phyloP scores from a whole-genome alignment of 2,888 invertebrate species.

The Caenorhabditis drosophilae region DNA sequence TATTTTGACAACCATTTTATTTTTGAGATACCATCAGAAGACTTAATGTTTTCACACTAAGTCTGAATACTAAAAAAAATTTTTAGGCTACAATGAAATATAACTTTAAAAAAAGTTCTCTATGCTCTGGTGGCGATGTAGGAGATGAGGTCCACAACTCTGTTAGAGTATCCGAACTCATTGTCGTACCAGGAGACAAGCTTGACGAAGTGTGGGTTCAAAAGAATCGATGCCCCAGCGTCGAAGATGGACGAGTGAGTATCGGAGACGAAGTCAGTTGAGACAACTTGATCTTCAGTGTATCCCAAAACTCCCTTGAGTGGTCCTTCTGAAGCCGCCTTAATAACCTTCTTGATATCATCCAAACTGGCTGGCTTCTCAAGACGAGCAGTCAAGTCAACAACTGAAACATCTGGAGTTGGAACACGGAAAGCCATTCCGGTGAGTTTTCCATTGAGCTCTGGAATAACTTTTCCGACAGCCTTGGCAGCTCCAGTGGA shows the following conservation, averaged over 20 bases:
- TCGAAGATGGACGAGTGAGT: constrained; percentile 92
- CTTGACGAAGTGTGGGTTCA: constrained; percentile 94
- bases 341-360: constrained; percentile 84
- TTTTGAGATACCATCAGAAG: constrained; percentile 32
- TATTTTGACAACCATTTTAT: constrained; percentile 36
- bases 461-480: constrained; percentile 80
- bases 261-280: constrained; percentile 91
- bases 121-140: constrained; percentile 77
- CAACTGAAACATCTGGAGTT: constrained; percentile 92
- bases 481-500: constrained; percentile 98
- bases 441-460: constrained; percentile 79
- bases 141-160: constrained; percentile 93
- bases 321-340: constrained; percentile 81
- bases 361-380: constrained; percentile 79
- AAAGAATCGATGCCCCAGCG: constrained; percentile 90
- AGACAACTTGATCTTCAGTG: constrained; percentile 95
- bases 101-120: neutral
- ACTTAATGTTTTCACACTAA: constrained; percentile 19
- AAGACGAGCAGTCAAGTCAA: constrained; percentile 84
- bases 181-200: constrained; percentile 99
- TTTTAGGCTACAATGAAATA: neutral
- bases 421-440: constrained; percentile 99
- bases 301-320: constrained; percentile 89
- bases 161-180: constrained; percentile 95
- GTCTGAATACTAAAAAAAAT: neutral